Evolutionary conservation across 37 sponge, comb jelly and placozoan species (phyloP).

Genomic region (Cladorhizidae sp.): DNA sequence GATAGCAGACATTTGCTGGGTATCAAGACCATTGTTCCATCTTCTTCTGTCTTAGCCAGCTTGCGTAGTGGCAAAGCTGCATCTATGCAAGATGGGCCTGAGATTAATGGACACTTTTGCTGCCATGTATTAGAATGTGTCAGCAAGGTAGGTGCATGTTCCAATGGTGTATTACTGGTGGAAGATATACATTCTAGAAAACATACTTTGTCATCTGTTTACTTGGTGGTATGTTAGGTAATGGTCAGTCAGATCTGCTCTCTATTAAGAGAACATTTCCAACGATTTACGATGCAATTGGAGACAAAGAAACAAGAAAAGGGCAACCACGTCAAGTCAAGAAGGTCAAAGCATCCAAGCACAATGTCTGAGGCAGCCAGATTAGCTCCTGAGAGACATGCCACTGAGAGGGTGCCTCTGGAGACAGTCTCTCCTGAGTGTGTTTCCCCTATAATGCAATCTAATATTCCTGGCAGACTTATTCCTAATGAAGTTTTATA

Average conservation of each 20-base stretch:
- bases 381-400: neutral
- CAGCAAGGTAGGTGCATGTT: constrained; percentile 73
- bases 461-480: too few species aligned
- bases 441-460: neutral
- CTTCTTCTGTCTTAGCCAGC: neutral
- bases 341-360: constrained; percentile 19
- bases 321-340: constrained; percentile 23
- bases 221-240: constrained; percentile 33
- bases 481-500: neutral
- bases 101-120: constrained; percentile 9
- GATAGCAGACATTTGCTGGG: constrained; percentile 80
- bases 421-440: too few species aligned
- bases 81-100: neutral
- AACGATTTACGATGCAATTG: constrained; percentile 45
- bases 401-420: neutral
- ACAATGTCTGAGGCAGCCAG: neutral
- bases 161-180: neutral
- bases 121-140: constrained; percentile 82
- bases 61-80: neutral
- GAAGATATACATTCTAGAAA: neutral
- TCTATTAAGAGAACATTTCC: constrained; percentile 61
- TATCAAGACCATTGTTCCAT: constrained; percentile 49
- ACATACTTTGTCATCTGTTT: neutral
- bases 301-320: constrained; percentile 20
- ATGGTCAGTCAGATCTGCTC: constrained; percentile 70